Evolutionary conservation across 2,888 invertebrate species (phyloP).

Genomic region (Cephonodes hylas): DNA sequence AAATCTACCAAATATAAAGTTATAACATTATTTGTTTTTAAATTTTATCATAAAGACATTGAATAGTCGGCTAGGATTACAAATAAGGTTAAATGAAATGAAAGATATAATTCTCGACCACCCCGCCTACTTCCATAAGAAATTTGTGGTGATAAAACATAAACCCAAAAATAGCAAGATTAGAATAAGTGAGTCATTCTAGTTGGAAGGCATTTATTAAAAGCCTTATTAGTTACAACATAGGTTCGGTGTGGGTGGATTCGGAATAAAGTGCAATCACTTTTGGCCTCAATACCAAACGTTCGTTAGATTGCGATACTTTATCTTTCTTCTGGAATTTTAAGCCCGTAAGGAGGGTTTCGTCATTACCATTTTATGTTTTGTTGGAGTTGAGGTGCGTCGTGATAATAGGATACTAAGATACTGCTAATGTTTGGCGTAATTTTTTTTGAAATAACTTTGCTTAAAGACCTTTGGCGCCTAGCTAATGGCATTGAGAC

Average conservation of each 20-base stretch:
- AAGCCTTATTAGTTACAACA: conserved; percentile 20
- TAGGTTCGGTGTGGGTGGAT: conserved; percentile 28
- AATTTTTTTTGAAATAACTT: neutral
- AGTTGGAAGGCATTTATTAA: conserved; percentile 20
- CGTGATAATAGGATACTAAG: neutral
- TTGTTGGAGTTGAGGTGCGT: neutral
- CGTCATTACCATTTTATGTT: neutral
- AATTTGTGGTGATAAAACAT: neutral
- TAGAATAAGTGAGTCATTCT: neutral
- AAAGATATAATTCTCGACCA: neutral
- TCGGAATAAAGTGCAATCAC: conserved; percentile 30
- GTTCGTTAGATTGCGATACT: conserved; percentile 16
- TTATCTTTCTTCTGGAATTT: conserved; percentile 6
- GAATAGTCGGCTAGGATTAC: neutral
- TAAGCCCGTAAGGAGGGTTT: neutral
- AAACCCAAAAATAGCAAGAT: neutral
- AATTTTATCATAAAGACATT: too few species aligned
- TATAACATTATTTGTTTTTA: too few species aligned
- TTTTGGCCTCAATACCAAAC: conserved; percentile 27
- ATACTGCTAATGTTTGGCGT: neutral
- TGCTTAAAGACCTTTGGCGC: neutral
- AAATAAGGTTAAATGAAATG: neutral
- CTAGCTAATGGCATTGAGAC: neutral
- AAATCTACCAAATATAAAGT: too few species aligned
- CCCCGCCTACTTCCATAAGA: neutral